Evolutionary conservation across 1,140 invertebrate species (phyloP).

Genomic region (Lepidurus packardi): DNA sequence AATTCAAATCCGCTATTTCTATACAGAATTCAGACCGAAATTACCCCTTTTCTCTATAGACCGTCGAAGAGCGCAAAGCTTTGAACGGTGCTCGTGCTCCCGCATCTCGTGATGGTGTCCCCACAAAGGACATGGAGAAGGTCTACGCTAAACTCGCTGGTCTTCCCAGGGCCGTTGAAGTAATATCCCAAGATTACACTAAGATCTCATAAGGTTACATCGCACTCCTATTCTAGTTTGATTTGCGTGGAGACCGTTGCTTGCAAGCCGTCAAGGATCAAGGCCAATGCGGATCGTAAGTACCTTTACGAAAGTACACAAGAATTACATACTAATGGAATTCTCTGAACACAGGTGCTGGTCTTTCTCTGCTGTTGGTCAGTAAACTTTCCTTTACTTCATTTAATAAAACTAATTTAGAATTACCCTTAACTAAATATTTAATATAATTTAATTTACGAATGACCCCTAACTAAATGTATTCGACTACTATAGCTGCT

Average conservation of each 20-base stretch:
- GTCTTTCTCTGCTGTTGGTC: too few relatives aligned
- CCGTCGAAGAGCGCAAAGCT: not conserved
- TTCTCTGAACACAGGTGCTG: too few relatives aligned
- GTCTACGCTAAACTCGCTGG: conserved; percentile 13
- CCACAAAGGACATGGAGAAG: not conserved
- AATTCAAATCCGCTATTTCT: not conserved
- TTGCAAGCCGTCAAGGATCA: conserved; percentile 49
- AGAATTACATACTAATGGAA: too few relatives aligned
- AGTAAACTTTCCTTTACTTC: too few relatives aligned
- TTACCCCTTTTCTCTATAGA: not conserved
- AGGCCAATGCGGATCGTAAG: conserved; percentile 43
- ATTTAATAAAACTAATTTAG: too few relatives aligned
- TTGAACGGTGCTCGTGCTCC: conserved; percentile 1
- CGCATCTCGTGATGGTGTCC: not conserved
- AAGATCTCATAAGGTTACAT: not conserved
- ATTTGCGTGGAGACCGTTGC: conserved; percentile 46
- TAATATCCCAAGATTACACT: not conserved
- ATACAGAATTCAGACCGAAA: not conserved
- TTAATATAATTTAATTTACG: too few relatives aligned
- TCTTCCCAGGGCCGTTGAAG: not conserved
- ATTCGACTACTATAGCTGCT: conserved; percentile 41
- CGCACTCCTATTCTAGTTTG: conserved; percentile 38
- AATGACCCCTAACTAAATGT: conserved; percentile 38
- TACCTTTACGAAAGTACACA: too few relatives aligned
- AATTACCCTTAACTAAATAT: too few relatives aligned